These are phyloP conservation scores for Eurystomus gularis DNA, from an alignment of 2,113 vertebrate species.

Conservation along the genomic window DNA sequence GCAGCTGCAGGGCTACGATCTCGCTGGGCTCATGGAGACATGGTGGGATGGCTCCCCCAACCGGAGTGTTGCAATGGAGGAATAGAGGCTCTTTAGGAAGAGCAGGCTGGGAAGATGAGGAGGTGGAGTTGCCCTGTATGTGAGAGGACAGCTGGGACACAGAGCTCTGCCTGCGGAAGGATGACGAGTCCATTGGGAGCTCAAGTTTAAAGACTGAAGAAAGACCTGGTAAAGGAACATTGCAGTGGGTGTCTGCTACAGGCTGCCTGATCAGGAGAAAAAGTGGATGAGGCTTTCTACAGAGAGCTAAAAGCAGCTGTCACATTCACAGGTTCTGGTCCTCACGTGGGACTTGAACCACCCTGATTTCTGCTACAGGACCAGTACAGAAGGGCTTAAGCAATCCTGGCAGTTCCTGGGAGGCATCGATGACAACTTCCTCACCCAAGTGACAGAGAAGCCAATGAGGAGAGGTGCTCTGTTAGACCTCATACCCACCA, in stretches of 20 bases:
- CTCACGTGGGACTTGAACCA: not conserved
- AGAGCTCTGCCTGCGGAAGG: not conserved
- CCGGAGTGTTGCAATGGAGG: not conserved
- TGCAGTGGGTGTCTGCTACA: not conserved
- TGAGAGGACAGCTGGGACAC: not conserved
- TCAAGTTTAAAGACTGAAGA: not conserved
- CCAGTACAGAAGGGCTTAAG: not conserved
- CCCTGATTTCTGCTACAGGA: rapidly evolving
- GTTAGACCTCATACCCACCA: too few species aligned
- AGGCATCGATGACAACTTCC: not conserved
- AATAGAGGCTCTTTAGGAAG: not conserved
- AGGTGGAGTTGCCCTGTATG: not conserved
- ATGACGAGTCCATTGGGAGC: not conserved
- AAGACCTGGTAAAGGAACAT: not conserved
- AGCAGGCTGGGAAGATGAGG: rapidly evolving
- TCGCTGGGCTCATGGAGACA: not conserved
- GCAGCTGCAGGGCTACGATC: not conserved
- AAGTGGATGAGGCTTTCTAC: too few species aligned
- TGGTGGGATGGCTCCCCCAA: not conserved
- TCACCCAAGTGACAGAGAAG: too few species aligned
- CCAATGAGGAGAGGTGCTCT: too few species aligned
- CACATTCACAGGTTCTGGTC: too few species aligned
- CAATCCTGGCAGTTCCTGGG: not conserved
- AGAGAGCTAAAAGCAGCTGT: too few species aligned
- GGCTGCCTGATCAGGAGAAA: too few species aligned